phyloP scores from a whole-genome alignment of 1,140 invertebrate species.

The Magallana gigas region DNA sequence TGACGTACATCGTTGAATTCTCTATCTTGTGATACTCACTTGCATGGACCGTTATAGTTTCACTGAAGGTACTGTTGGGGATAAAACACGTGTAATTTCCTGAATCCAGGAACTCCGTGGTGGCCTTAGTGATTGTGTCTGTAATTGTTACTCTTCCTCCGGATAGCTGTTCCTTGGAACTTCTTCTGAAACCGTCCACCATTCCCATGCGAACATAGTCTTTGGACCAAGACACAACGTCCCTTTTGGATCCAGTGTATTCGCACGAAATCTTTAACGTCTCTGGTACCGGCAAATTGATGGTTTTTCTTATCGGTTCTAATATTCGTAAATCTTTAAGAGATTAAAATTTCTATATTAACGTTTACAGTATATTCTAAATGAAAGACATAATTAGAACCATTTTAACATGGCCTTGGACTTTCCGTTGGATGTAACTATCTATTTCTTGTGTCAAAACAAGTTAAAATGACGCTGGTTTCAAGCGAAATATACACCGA shows the following conservation, averaged over 20 bases:
- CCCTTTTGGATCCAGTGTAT: conserved; percentile 40
- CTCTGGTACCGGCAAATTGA: conserved; percentile 20
- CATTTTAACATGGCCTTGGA: no score
- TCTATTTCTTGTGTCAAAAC: no score
- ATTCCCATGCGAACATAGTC: conserved; percentile 19
- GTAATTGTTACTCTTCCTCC: conserved; percentile 28
- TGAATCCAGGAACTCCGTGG: conserved; percentile 45
- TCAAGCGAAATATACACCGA: no score
- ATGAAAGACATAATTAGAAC: no score
- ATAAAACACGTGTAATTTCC: conserved; percentile 51
- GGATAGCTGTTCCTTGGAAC: neutral
- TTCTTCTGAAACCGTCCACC: conserved; percentile 33
- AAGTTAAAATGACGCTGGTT: no score
- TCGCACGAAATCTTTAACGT: conserved; percentile 36
- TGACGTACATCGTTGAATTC: neutral
- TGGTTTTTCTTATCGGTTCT: neutral
- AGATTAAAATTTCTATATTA: neutral
- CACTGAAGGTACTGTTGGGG: conserved; percentile 35
- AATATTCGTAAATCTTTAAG: conserved; percentile 31
- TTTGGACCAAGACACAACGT: conserved; percentile 47
- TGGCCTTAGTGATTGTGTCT: conserved; percentile 7
- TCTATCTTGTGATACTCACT: conserved; percentile 15
- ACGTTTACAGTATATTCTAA: no score
- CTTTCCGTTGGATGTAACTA: no score
- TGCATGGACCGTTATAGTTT: conserved; percentile 41